Percentiles rank a stretch among this genome's conserved stretches.
Conservation (phyloP, 2,888 invertebrate species). For the Adelphocoris suturalis region DNA sequence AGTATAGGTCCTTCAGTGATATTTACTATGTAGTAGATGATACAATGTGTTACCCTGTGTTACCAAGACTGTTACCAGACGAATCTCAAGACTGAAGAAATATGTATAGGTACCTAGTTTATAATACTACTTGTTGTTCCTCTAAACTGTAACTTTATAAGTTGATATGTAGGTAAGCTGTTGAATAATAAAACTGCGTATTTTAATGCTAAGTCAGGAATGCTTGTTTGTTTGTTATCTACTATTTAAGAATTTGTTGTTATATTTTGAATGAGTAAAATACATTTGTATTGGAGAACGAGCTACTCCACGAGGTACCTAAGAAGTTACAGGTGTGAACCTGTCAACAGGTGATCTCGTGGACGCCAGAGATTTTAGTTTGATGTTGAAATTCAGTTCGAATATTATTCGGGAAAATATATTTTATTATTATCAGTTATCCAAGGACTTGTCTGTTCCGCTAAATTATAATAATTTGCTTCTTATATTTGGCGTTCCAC, state of each 20-base stretch:
- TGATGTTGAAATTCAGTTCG: too few relatives aligned
- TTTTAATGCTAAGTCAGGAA: not conserved
- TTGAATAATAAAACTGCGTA: not conserved
- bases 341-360: too few relatives aligned
- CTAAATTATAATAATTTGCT: too few relatives aligned
- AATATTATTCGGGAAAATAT: too few relatives aligned
- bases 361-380: too few relatives aligned
- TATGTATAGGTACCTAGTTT: not conserved
- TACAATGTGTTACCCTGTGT: not conserved
- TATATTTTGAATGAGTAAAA: slow-evolving; percentile 16
- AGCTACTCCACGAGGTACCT: too few relatives aligned
- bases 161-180: too few relatives aligned
- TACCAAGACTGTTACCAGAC: not conserved
- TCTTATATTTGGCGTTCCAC: not conserved
- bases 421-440: too few relatives aligned
- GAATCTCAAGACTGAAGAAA: not conserved
- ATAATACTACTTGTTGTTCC: slow-evolving; percentile 2
- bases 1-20: not conserved
- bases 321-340: too few relatives aligned
- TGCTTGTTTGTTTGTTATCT: not conserved
- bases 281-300: too few relatives aligned
- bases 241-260: not conserved
- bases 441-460: too few relatives aligned
- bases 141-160: not conserved
- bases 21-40: not conserved